These are phyloP conservation scores for Dicrostonyx torquatus DNA, from an alignment of 2,797 vertebrate genomes.

Conservation along the genomic window DNA sequence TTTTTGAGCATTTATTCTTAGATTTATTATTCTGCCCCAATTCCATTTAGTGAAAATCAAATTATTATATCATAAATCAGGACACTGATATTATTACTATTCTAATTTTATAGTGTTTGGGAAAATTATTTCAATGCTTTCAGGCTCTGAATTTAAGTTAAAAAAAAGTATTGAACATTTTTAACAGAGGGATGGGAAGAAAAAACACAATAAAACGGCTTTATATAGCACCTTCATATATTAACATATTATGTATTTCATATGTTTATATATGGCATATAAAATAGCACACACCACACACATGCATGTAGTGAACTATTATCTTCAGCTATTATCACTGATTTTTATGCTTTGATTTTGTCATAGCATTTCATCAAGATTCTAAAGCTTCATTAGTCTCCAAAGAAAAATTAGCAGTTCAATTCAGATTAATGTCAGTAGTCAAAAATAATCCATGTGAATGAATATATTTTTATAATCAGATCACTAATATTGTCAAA, in stretches of 20 bases:
- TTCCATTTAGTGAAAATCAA: slow-evolving; percentile 73
- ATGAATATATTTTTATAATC: background rate
- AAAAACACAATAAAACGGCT: background rate
- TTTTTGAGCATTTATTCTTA: slow-evolving; percentile 67
- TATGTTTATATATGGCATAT: background rate
- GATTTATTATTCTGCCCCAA: slow-evolving; percentile 69
- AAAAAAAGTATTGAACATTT: background rate
- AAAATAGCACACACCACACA: background rate
- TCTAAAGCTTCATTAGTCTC: background rate
- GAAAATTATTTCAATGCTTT: slow-evolving; percentile 48
- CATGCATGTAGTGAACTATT: too few relatives aligned
- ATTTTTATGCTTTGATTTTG: too few relatives aligned
- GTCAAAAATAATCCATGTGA: rapidly evolving
- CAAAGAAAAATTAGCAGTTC: background rate
- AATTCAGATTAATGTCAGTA: background rate
- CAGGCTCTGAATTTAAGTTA: slow-evolving; percentile 62
- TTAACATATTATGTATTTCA: background rate
- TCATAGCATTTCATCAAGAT: background rate
- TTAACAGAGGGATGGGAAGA: background rate
- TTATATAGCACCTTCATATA: background rate
- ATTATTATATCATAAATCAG: slow-evolving; percentile 77
- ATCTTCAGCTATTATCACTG: background rate
- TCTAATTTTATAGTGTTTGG: slow-evolving; percentile 43
- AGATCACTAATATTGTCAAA: background rate
- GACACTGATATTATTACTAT: background rate